These are phyloP conservation scores for Oreortyx pictus DNA, from an alignment of 2,797 vertebrate species.

Conservation along the genomic window DNA sequence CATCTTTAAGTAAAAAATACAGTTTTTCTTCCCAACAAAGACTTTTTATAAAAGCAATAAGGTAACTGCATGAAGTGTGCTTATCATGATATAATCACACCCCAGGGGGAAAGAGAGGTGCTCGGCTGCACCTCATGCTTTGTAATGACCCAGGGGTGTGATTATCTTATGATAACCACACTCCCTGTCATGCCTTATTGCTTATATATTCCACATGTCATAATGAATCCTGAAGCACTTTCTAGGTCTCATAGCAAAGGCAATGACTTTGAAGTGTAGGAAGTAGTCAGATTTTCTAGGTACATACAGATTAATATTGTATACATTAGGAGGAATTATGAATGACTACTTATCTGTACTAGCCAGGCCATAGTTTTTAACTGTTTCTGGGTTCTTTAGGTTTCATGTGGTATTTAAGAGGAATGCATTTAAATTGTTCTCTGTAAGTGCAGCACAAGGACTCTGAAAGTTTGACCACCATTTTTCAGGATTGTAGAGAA, in stretches of 20 bases:
- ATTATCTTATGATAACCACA: slow-evolving; percentile 83
- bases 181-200: slow-evolving; percentile 83
- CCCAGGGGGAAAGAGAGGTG: slow-evolving; percentile 79
- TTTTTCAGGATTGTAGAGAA: not conserved
- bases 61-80: slow-evolving; percentile 75
- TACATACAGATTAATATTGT: slow-evolving; percentile 80
- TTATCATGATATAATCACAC: slow-evolving; percentile 79
- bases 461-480: not conserved
- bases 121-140: slow-evolving; percentile 77
- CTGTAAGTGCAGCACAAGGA: not conserved
- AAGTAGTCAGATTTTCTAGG: slow-evolving; percentile 79
- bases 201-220: slow-evolving; percentile 82
- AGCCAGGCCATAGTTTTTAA: slow-evolving; percentile 68
- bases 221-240: slow-evolving; percentile 84
- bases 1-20: slow-evolving; percentile 75
- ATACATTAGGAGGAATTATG: slow-evolving; percentile 78
- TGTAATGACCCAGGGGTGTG: slow-evolving; percentile 85
- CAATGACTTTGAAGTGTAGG: slow-evolving; percentile 80
- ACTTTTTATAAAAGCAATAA: slow-evolving; percentile 80
- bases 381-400: slow-evolving; percentile 55
- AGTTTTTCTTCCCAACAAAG: slow-evolving; percentile 78
- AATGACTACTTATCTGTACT: slow-evolving; percentile 77
- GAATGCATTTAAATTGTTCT: slow-evolving; percentile 47
- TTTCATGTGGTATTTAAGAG: slow-evolving; percentile 13
- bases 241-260: slow-evolving; percentile 75